Evolutionary conservation across 2,888 invertebrate species (phyloP).

Genomic region (Drosophila tanythrix): DNA sequence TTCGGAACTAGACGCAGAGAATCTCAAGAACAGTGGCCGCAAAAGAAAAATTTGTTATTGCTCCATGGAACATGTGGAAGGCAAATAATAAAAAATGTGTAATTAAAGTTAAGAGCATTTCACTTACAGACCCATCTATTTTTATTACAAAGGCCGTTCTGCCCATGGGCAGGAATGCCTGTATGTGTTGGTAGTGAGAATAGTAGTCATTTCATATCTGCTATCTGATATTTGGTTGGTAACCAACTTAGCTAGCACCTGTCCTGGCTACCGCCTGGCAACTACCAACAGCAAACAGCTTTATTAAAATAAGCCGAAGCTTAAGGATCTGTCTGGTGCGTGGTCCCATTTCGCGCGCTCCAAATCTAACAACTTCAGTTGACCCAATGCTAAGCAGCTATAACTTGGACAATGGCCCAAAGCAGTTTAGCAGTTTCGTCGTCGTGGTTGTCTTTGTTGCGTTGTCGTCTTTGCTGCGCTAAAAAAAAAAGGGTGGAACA

Average conservation of each 20-base stretch:
- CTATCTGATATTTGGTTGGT: constrained; percentile 16
- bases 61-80: constrained; percentile 4
- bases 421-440: constrained; percentile 67
- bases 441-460: constrained; percentile 30
- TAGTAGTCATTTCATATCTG: constrained; percentile 21
- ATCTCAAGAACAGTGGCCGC: background rate
- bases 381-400: constrained; percentile 73
- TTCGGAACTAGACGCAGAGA: background rate
- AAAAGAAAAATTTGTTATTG: constrained; percentile 5
- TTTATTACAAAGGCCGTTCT: constrained; percentile 23
- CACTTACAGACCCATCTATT: constrained; percentile 38
- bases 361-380: constrained; percentile 62
- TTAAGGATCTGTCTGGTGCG: constrained; percentile 59
- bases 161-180: constrained; percentile 19
- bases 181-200: constrained; percentile 9
- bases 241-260: constrained; percentile 48
- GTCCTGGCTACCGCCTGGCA: constrained; percentile 39
- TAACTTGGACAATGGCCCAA: constrained; percentile 75
- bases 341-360: constrained; percentile 70
- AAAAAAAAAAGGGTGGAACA: constrained; percentile 72
- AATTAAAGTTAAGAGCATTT: constrained; percentile 28
- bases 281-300: constrained; percentile 40
- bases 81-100: constrained; percentile 6
- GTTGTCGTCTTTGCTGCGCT: constrained; percentile 43
- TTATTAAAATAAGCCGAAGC: constrained; percentile 60